Percentiles rank a stretch among this genome's conserved stretches.
phyloP scores from a whole-genome alignment of 1,140 invertebrate genomes.

The Lepidotrigona ventralis region DNA sequence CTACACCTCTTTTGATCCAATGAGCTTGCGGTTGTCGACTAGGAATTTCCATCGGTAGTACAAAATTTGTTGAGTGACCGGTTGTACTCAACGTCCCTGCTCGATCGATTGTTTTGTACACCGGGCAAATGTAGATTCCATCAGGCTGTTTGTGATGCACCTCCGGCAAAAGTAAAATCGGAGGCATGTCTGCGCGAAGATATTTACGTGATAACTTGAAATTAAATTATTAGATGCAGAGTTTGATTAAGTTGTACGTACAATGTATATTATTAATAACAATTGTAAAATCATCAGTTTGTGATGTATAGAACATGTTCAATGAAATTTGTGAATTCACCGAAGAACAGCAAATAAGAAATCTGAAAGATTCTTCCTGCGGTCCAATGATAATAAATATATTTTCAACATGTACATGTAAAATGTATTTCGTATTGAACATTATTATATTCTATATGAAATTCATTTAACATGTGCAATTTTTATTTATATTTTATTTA shows the following conservation, averaged over 20 bases:
- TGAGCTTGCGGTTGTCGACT: conserved; percentile 83
- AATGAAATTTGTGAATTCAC: too few relatives aligned
- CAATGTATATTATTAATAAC: not conserved
- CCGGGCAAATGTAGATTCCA: conserved; percentile 85
- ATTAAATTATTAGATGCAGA: not conserved
- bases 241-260: too few relatives aligned
- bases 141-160: conserved; percentile 76
- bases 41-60: conserved; percentile 86
- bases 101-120: conserved; percentile 87
- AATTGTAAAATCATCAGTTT: too few relatives aligned
- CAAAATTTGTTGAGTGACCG: conserved; percentile 91
- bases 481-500: too few relatives aligned
- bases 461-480: too few relatives aligned
- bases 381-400: too few relatives aligned
- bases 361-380: too few relatives aligned
- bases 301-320: too few relatives aligned
- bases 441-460: too few relatives aligned
- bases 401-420: too few relatives aligned
- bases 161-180: conserved; percentile 83
- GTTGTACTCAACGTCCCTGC: conserved; percentile 87
- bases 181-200: conserved; percentile 82
- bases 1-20: conserved; percentile 90
- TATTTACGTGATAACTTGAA: not conserved
- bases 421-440: too few relatives aligned
- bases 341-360: too few relatives aligned